Conservation (phyloP, 2,888 invertebrate species). For the Camponotus fellah region DNA sequence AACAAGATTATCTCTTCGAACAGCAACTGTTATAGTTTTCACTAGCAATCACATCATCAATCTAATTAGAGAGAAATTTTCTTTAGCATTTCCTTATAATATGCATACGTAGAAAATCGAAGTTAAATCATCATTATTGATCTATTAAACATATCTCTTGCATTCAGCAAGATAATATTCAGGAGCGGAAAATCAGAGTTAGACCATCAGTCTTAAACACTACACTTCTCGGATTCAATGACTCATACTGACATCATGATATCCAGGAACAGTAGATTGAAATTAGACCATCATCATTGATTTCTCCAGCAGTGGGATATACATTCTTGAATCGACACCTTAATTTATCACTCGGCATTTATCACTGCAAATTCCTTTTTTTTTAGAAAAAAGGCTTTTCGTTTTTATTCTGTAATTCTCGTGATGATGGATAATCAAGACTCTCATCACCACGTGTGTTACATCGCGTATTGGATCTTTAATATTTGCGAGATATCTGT, state of each 20-base stretch:
- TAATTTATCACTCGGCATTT: conserved; percentile 11
- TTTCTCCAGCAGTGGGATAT: not conserved
- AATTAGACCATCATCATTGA: conserved; percentile 29
- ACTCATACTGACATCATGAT: conserved; percentile 16
- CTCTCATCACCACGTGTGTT: not conserved
- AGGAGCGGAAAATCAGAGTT: conserved; percentile 3
- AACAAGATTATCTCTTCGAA: not conserved
- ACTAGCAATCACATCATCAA: not conserved
- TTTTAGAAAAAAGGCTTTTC: not conserved
- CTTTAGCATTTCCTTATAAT: not conserved
- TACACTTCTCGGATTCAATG: not conserved
- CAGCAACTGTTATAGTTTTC: not conserved
- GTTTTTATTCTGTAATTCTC: not conserved
- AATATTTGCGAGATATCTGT: not conserved
- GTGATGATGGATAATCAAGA: not conserved
- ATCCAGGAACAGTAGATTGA: not conserved
- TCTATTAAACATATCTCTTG: not conserved
- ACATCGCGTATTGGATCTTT: not conserved
- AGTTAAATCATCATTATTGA: not conserved
- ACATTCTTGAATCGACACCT: not conserved
- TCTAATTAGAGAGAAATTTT: not conserved
- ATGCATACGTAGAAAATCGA: not conserved
- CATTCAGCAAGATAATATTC: not conserved
- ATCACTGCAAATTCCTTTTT: not conserved
- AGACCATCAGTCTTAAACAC: not conserved